phyloP scores from a whole-genome alignment of 2,113 vertebrate genomes.

The Naja naja region DNA sequence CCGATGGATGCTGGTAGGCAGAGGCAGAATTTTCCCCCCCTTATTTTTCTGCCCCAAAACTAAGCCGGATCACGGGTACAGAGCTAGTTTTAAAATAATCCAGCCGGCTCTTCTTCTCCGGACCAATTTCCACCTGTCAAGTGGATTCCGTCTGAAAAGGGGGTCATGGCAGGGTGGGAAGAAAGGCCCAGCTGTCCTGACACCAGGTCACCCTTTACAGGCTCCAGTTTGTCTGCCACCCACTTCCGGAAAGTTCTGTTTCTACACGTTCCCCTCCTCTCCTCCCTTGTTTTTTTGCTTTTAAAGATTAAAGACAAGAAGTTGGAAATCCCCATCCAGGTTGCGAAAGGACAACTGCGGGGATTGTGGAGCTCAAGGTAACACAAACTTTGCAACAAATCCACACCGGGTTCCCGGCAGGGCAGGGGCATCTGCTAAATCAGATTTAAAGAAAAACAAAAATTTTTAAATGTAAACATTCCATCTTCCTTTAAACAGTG shows the following conservation, averaged over 20 bases:
- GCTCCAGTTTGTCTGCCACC: neutral
- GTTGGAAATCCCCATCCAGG: neutral
- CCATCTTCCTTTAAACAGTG: too few species aligned
- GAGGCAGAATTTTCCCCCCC: too few species aligned
- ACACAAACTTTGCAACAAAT: neutral
- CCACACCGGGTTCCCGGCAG: neutral
- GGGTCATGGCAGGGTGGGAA: rapidly evolving
- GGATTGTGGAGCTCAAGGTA: neutral
- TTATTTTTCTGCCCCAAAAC: too few species aligned
- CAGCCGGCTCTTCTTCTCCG: neutral
- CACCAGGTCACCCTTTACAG: neutral
- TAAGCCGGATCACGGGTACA: too few species aligned
- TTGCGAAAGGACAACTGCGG: neutral
- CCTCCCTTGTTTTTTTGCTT: neutral
- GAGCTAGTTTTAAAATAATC: neutral
- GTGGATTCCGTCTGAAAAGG: neutral
- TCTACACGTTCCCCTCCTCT: neutral
- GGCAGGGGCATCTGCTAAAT: neutral
- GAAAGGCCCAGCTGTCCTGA: neutral
- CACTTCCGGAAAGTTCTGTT: neutral
- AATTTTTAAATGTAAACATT: too few species aligned
- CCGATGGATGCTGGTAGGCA: too few species aligned
- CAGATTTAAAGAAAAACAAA: too few species aligned
- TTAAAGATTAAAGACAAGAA: neutral
- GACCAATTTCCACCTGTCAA: neutral